Evolutionary conservation across 2,797 vertebrate genomes (phyloP), one percentile per base, ranked within the genome.

Genomic region (Selene dorsalis): DNA sequence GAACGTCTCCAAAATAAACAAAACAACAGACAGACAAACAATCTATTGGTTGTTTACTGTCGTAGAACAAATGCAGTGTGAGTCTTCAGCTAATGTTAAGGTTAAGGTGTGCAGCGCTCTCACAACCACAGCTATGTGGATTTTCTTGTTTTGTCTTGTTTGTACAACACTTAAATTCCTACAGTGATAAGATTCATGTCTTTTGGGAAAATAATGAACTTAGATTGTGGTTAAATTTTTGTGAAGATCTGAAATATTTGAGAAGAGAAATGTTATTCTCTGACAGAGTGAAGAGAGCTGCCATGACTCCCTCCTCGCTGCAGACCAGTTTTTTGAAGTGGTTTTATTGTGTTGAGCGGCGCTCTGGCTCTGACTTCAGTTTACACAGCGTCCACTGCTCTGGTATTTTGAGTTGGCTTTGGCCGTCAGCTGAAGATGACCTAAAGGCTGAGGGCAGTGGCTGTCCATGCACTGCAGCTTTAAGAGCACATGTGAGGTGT

Each of bases 391-490:
- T n/a, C n/a, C n/a, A n/a, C n/a, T n/a, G n/a, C 52, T 53, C 50
- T 53, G 30, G 1, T 20, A 59, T 50, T 73, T 0, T 41, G 30
- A 4, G 3, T 50, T 60, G 2, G 43, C 43, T 45, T 16, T 10
- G 5, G n/a, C 62, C 12, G 12, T 5, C 24, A 62, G 22, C 50
- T 70, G 43, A 32, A 43, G 53, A 35, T 5, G 35, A 38, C 43
- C 24, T 67, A 17, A n/a, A 41, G 0, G 18, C 0, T 58, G 10
- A 59, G 13, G 35, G 3, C 24, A 9, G 0, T 0, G 0, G 14
- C 14, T 53, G 6, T 53, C 0, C 2, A 20, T 0, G 1, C 20
- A 11, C 10, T 47, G 17, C 26, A 3, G 43, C 32, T 22, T 55
- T 55, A 55, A 28, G 24, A 28, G 24, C 24, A 8, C 52, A 28